Percentiles rank a stretch among this genome's conserved stretches.
Evolutionary conservation across 2,888 invertebrate species (phyloP).

Genomic region (Drosophila trichaetosa): DNA sequence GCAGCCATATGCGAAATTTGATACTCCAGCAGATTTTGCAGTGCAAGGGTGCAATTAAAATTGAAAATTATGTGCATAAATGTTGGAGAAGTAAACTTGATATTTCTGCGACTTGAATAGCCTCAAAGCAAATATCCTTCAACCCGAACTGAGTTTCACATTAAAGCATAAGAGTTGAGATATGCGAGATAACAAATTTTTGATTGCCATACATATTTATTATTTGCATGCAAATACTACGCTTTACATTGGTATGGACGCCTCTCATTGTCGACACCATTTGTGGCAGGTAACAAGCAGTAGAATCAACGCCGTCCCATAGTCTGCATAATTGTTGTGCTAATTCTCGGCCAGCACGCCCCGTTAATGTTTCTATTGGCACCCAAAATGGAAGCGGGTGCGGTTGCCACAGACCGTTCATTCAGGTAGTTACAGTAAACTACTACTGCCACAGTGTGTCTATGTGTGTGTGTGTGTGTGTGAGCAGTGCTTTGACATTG

Average conservation of each 20-base stretch:
- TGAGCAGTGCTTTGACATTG: conserved; percentile 77
- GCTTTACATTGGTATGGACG: neutral
- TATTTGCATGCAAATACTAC: conserved; percentile 5
- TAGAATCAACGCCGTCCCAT: conserved; percentile 38
- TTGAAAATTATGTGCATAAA: neutral
- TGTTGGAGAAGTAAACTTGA: neutral
- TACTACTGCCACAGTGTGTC: conserved; percentile 5
- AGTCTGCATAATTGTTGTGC: conserved; percentile 74
- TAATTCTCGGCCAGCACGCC: conserved; percentile 76
- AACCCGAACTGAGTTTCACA: neutral
- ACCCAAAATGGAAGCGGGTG: conserved; percentile 43
- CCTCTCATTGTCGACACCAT: conserved; percentile 37
- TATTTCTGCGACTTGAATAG: neutral
- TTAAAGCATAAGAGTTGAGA: neutral
- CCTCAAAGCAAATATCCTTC: neutral
- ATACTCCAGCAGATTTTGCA: conserved; percentile 1
- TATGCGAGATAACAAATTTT: neutral
- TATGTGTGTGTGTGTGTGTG: conserved; percentile 1
- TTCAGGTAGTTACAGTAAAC: conserved; percentile 37
- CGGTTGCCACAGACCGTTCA: conserved; percentile 16
- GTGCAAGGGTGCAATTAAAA: conserved; percentile 6
- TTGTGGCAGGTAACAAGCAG: conserved; percentile 21
- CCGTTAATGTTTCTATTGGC: conserved; percentile 78
- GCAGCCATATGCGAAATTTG: conserved; percentile 6
- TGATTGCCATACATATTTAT: conserved; percentile 5